These are phyloP conservation scores for Prionchulus punctatus DNA, from an alignment of 2,888 invertebrate species.

Conservation along the genomic window DNA sequence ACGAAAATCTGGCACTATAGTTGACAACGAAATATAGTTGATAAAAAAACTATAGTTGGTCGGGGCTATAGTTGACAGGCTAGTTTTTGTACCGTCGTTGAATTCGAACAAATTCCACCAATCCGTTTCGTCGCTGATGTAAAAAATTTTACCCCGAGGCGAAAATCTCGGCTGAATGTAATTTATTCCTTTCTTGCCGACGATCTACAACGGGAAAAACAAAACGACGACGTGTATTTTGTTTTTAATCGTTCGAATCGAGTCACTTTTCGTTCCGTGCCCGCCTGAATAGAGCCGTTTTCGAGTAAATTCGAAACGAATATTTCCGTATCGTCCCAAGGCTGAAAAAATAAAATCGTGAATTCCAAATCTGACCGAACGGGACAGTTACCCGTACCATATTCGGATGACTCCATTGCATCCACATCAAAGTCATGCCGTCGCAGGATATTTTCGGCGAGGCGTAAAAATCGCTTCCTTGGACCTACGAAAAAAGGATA, in stretches of 20 bases:
- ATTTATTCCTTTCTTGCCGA: conserved; percentile 16
- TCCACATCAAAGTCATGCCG: conserved; percentile 34
- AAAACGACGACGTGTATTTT: not conserved
- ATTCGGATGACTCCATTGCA: conserved; percentile 38
- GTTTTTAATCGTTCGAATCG: not conserved
- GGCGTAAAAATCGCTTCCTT: conserved; percentile 37
- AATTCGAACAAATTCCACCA: conserved; percentile 37
- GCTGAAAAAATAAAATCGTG: conserved; percentile 22
- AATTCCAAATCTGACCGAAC: not conserved
- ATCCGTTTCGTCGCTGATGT: conserved; percentile 32
- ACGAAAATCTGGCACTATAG: too few relatives aligned
- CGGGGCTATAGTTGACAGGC: too few relatives aligned
- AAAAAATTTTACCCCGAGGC: conserved; percentile 26
- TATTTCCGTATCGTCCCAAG: conserved; percentile 37
- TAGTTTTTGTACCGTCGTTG: conserved; percentile 6
- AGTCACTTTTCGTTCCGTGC: conserved; percentile 17
- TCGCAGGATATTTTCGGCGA: conserved; percentile 34
- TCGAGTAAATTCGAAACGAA: conserved; percentile 26
- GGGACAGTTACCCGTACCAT: conserved; percentile 29
- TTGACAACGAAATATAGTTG: too few relatives aligned
- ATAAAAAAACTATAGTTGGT: too few relatives aligned
- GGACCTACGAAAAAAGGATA: conserved; percentile 17
- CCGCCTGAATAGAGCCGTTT: conserved; percentile 15
- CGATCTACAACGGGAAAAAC: not conserved
- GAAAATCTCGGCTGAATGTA: conserved; percentile 34